A percentile compares a stretch with the other conserved stretches of the same genome.
Evolutionary conservation across 2,888 invertebrate species (phyloP).

Genomic region (Idaea straminata): DNA sequence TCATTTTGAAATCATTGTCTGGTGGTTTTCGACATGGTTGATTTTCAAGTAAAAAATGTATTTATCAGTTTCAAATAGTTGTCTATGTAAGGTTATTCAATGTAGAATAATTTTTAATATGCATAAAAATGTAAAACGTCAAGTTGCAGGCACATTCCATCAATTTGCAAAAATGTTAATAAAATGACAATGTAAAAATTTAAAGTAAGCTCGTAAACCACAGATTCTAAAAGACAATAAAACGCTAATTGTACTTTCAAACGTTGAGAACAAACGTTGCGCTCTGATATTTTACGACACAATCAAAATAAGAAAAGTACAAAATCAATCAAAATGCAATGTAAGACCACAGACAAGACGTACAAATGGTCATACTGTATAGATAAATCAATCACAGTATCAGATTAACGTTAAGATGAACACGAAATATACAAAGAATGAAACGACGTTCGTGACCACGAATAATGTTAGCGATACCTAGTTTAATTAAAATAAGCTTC

Average conservation of each 20-base stretch:
- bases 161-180: no score
- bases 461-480: constrained; percentile 45
- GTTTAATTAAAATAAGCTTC: constrained; percentile 7
- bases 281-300: constrained; percentile 19
- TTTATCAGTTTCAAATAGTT: no score
- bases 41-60: background rate
- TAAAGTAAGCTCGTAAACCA: background rate
- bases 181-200: background rate
- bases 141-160: no score
- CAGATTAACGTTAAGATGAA: constrained; percentile 71
- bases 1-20: constrained; percentile 15
- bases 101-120: no score
- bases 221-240: background rate
- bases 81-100: no score
- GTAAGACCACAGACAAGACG: constrained; percentile 12
- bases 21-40: background rate
- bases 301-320: constrained; percentile 26
- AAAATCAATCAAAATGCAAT: constrained; percentile 22
- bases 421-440: constrained; percentile 50
- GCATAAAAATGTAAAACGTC: no score
- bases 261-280: background rate
- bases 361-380: constrained; percentile 26
- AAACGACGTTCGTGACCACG: constrained; percentile 58
- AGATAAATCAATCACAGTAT: constrained; percentile 56
- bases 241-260: constrained; percentile 1